Conservation (phyloP, 2,797 vertebrate species). For the Thalassophryne amazonica region DNA sequence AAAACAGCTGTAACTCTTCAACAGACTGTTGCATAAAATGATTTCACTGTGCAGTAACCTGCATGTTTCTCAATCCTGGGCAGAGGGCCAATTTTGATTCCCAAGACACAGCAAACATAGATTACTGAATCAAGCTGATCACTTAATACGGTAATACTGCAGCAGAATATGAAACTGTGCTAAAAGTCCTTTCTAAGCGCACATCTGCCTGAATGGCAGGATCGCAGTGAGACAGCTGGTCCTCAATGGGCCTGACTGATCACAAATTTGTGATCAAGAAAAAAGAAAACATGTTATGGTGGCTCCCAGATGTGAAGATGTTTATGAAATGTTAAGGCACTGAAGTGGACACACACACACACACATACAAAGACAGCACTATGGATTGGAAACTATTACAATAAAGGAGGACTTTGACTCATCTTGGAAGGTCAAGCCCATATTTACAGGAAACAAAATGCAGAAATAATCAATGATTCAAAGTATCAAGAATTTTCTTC, state of each 20-base stretch:
- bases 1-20: conserved; percentile 13
- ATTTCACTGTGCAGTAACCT: conserved; percentile 6
- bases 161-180: not conserved
- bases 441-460: conserved; percentile 12
- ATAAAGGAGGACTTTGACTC: conserved; percentile 35
- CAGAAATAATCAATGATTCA: not conserved
- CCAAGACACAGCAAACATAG: not conserved
- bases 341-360: not conserved
- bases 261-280: not conserved
- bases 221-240: not conserved
- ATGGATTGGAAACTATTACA: not conserved
- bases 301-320: not conserved
- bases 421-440: conserved; percentile 6
- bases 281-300: not conserved
- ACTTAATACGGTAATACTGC: not conserved
- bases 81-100: conserved; percentile 6
- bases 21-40: conserved; percentile 11
- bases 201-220: not conserved
- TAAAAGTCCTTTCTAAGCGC: not conserved
- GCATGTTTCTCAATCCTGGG: conserved; percentile 24
- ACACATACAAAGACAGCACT: not conserved
- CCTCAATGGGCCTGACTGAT: not conserved
- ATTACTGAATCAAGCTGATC: not conserved
- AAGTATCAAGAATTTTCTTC: not conserved
- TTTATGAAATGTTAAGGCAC: not conserved